Percentiles rank a stretch among this genome's conserved stretches.
These are phyloP conservation scores for Avahi laniger DNA, from an alignment of 2,797 vertebrate species.

Conservation along the genomic window DNA sequence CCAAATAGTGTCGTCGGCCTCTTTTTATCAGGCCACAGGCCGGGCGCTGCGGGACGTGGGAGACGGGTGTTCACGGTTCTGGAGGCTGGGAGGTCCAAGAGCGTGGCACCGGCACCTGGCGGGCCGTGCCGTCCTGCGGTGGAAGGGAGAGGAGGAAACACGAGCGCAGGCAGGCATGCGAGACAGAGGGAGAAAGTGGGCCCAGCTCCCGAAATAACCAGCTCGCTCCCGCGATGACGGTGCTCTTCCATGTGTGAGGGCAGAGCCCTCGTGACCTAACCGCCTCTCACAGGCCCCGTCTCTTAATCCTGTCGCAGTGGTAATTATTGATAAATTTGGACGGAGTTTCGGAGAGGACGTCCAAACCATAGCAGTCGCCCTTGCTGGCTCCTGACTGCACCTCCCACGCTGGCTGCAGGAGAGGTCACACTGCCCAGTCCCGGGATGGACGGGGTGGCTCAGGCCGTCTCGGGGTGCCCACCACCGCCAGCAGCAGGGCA, in stretches of 20 bases:
- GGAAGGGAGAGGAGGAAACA: neutral
- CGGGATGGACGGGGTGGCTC: neutral
- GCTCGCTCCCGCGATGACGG: neutral
- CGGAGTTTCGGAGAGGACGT: neutral
- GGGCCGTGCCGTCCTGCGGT: too few species aligned
- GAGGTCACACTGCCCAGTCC: neutral
- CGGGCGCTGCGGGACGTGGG: neutral
- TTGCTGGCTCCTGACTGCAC: fast-evolving
- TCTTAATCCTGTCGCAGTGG: neutral
- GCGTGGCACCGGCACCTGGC: neutral
- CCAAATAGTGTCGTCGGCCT: neutral
- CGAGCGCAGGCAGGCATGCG: too few species aligned
- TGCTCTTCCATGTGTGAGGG: too few species aligned
- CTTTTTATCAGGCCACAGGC: neutral
- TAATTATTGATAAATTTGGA: neutral
- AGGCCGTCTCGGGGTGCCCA: neutral
- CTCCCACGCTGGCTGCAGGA: neutral
- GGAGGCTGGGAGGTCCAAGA: neutral
- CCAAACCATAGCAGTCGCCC: neutral
- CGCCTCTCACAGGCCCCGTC: neutral
- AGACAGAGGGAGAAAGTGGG: neutral
- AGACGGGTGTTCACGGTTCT: neutral
- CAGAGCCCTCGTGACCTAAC: neutral
- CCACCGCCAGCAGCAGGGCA: neutral
- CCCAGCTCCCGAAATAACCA: neutral